A percentile compares a stretch with the other conserved stretches of the same genome.
phyloP scores from a whole-genome alignment of 2,888 invertebrate species.

The Tinea trinotella region DNA sequence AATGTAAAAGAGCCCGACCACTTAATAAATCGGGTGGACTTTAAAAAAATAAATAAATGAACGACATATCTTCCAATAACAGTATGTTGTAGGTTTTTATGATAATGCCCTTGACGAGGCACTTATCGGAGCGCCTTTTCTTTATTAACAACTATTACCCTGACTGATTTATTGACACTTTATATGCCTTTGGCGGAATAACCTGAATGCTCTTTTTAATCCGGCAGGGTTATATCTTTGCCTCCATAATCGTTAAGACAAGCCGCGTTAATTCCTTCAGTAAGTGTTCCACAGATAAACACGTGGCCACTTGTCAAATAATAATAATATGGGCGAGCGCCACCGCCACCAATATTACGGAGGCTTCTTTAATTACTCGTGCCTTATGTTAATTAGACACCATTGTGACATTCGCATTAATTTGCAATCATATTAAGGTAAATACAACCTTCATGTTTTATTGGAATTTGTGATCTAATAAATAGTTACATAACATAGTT shows the following conservation, averaged over 20 bases:
- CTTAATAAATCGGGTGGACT: conserved; percentile 54
- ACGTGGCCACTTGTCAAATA: not conserved
- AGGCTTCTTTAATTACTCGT: conserved; percentile 7
- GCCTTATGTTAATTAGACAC: conserved; percentile 4
- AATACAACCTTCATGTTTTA: not conserved
- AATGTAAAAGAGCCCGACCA: conserved; percentile 30
- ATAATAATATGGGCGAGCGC: no score
- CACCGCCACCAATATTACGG: not conserved
- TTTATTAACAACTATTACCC: conserved; percentile 50
- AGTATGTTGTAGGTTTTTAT: conserved; percentile 62
- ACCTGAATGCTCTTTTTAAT: conserved; percentile 35
- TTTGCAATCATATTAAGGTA: not conserved
- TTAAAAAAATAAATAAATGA: conserved; percentile 36
- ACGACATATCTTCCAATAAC: conserved; percentile 47
- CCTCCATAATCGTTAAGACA: conserved; percentile 61
- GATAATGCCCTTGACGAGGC: conserved; percentile 49
- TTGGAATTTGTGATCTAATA: no score
- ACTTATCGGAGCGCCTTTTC: conserved; percentile 55
- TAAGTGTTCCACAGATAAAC: conserved; percentile 16
- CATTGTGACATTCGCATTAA: not conserved
- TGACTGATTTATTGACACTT: conserved; percentile 44
- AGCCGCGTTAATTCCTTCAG: conserved; percentile 45
- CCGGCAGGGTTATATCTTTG: conserved; percentile 29
- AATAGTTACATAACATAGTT: no score
- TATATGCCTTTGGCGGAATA: conserved; percentile 43